A percentile compares a stretch with the other conserved stretches of the same genome.
These are phyloP conservation scores for Steinernema carpocapsae DNA, from an alignment of 2,888 invertebrate genomes.

Conservation along the genomic window DNA sequence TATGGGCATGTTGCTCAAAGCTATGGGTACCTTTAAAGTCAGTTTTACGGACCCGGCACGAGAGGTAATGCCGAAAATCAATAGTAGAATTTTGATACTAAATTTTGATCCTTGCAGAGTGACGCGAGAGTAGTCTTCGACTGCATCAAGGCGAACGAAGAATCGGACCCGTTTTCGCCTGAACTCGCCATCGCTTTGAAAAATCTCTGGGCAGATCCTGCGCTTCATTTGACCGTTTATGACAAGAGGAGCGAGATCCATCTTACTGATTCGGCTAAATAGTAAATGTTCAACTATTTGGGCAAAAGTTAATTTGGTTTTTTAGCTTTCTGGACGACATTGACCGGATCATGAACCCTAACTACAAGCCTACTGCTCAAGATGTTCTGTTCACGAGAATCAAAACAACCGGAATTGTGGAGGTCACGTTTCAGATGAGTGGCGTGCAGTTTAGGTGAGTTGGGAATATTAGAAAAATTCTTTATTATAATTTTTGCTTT, in stretches of 20 bases:
- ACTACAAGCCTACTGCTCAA: slow-evolving; percentile 57
- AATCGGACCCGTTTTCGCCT: slow-evolving; percentile 54
- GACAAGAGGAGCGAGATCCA: slow-evolving; percentile 31
- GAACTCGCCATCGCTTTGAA: slow-evolving; percentile 58
- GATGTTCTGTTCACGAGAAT: slow-evolving; percentile 64
- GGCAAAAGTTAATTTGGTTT: slow-evolving; percentile 21
- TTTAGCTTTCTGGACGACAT: slow-evolving; percentile 64
- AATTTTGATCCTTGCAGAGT: neutral
- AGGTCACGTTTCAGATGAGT: slow-evolving; percentile 52
- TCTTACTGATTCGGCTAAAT: slow-evolving; percentile 34
- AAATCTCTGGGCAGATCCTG: slow-evolving; percentile 48
- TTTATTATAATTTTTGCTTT: no score
- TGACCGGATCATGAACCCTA: slow-evolving; percentile 54
- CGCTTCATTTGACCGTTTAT: slow-evolving; percentile 33
- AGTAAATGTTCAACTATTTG: slow-evolving; percentile 20
- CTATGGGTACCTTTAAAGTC: slow-evolving; percentile 55
- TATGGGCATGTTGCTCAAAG: slow-evolving; percentile 59
- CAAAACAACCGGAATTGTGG: slow-evolving; percentile 55
- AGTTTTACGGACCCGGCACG: slow-evolving; percentile 51
- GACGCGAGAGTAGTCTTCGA: slow-evolving; percentile 56
- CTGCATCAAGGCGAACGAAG: slow-evolving; percentile 51
- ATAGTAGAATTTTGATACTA: neutral
- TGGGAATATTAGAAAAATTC: no score
- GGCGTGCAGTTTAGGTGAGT: slow-evolving; percentile 48
- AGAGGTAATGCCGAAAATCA: slow-evolving; percentile 43